Conservation (phyloP, 2,113 vertebrate genomes). For the Pterocles gutturalis region DNA sequence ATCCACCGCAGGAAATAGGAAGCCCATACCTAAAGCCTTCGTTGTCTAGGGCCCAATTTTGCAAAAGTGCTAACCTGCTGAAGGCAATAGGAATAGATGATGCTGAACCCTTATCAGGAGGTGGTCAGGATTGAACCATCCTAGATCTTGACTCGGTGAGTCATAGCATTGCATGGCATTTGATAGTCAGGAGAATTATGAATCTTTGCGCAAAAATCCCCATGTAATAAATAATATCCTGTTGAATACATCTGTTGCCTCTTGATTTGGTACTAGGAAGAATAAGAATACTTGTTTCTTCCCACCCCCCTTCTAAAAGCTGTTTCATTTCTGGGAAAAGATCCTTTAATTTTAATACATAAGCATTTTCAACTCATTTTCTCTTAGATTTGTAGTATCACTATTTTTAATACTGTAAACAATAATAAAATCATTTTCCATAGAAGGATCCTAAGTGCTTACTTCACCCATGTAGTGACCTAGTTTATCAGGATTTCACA, state of each 20-base stretch:
- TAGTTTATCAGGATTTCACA: not conserved
- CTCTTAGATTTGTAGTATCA: not conserved
- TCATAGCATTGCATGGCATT: not conserved
- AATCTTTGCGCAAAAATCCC: not conserved
- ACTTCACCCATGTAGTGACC: not conserved
- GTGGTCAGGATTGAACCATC: slow-evolving; percentile 1
- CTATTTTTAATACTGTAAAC: not conserved
- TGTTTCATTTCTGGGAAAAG: not conserved
- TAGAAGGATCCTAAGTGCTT: not conserved
- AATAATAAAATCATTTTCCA: not conserved
- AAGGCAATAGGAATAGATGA: slow-evolving; percentile 12
- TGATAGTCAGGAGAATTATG: not conserved
- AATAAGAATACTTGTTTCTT: not conserved
- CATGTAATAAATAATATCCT: not conserved
- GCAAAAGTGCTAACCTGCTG: not conserved
- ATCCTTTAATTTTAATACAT: not conserved
- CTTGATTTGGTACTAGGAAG: not conserved
- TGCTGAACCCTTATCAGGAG: not conserved
- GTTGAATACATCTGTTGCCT: not conserved
- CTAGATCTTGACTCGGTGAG: not conserved
- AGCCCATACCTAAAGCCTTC: slow-evolving; percentile 55
- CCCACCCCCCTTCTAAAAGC: not conserved
- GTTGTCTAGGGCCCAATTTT: slow-evolving; percentile 33
- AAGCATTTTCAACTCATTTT: not conserved
- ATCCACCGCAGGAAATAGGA: slow-evolving; percentile 70